Evolutionary conservation across 2,113 vertebrate species (phyloP).

Genomic region (Gavia stellata): DNA sequence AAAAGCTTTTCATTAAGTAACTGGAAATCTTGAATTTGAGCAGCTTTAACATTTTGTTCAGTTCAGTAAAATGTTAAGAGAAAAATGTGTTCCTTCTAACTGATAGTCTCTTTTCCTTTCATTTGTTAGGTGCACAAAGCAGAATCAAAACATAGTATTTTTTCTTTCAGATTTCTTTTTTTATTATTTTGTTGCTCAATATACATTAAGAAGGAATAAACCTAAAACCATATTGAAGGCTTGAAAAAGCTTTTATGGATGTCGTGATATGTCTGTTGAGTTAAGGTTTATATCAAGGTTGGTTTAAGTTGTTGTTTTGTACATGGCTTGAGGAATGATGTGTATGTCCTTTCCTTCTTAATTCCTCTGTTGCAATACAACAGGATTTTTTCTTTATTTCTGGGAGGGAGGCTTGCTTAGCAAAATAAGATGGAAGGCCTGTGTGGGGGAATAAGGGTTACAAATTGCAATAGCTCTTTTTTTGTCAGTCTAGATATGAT

Average conservation of each 20-base stretch:
- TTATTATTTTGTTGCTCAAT: not conserved
- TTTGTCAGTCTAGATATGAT: not conserved
- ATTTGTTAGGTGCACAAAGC: not conserved
- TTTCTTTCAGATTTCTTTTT: not conserved
- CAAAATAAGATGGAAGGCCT: not conserved
- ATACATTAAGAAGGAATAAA: not conserved
- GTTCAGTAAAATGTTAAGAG: not conserved
- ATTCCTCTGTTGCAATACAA: not conserved
- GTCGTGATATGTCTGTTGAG: not conserved
- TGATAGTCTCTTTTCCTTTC: not conserved
- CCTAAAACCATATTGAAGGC: not conserved
- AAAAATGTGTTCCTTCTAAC: not conserved
- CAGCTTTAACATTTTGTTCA: not conserved
- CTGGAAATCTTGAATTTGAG: not conserved
- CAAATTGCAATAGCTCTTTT: not conserved
- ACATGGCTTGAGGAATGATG: not conserved
- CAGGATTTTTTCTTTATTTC: not conserved
- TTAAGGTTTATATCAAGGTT: not conserved
- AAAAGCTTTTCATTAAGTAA: not conserved
- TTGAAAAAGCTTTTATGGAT: not conserved
- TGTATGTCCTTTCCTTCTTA: not conserved
- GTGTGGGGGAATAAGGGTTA: not conserved
- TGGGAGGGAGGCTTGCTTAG: not conserved
- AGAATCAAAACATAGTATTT: not conserved
- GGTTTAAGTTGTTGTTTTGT: not conserved